phyloP scores from a whole-genome alignment of 2,797 vertebrate species.

The Chloroceryle amazona region DNA sequence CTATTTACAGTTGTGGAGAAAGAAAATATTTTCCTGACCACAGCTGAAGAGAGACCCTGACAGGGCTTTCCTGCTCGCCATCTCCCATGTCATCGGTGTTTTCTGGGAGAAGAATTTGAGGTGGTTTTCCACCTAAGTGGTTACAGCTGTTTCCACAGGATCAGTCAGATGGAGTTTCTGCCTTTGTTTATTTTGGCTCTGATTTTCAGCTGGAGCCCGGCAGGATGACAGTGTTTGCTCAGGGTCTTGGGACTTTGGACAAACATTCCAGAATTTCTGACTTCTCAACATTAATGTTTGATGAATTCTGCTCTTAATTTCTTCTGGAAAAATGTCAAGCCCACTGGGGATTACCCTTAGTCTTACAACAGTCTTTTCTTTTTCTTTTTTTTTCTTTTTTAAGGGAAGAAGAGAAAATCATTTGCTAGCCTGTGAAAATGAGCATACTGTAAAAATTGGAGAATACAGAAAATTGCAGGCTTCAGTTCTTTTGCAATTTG shows the following conservation, averaged over 20 bases:
- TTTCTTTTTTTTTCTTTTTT: not conserved
- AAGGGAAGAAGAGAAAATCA: slow-evolving; percentile 31
- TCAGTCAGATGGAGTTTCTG: slow-evolving; percentile 90
- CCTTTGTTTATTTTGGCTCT: slow-evolving; percentile 91
- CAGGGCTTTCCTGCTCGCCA: slow-evolving; percentile 81
- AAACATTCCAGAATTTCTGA: slow-evolving; percentile 90
- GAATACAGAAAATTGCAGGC: not conserved
- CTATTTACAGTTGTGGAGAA: slow-evolving; percentile 84
- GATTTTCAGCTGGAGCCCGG: slow-evolving; percentile 83
- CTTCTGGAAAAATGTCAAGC: slow-evolving; percentile 81
- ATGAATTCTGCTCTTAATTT: slow-evolving; percentile 86
- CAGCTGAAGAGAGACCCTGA: slow-evolving; percentile 80
- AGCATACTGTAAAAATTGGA: slow-evolving; percentile 3
- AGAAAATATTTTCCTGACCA: slow-evolving; percentile 84
- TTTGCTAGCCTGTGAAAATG: slow-evolving; percentile 44
- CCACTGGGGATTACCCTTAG: slow-evolving; percentile 66
- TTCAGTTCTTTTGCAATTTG: not conserved
- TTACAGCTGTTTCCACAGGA: slow-evolving; percentile 94
- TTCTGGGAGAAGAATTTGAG: slow-evolving; percentile 88
- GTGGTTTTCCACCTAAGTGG: slow-evolving; percentile 90
- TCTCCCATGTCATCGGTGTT: slow-evolving; percentile 85
- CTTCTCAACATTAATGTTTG: slow-evolving; percentile 86
- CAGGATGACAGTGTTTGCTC: slow-evolving; percentile 84
- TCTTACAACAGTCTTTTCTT: slow-evolving; percentile 36
- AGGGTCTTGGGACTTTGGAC: slow-evolving; percentile 85